Conservation (phyloP, 2,888 invertebrate species). For the Macrophya annulata region DNA sequence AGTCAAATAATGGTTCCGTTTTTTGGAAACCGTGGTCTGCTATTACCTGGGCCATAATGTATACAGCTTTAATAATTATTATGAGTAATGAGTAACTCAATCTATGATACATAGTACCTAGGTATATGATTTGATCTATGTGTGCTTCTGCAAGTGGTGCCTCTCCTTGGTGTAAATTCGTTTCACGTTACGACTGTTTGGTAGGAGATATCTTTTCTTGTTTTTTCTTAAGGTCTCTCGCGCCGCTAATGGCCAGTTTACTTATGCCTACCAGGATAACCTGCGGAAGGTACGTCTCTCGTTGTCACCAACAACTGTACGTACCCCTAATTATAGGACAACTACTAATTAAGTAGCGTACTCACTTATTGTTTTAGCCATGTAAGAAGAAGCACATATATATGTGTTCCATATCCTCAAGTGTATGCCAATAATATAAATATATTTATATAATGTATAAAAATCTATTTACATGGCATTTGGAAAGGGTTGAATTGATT, state of each 20-base stretch:
- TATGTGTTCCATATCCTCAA: neutral
- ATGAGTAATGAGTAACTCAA: conserved; percentile 9
- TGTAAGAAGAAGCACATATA: conserved; percentile 30
- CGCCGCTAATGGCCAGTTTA: conserved; percentile 84
- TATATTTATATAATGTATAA: neutral
- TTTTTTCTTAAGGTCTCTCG: conserved; percentile 86
- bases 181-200: conserved; percentile 68
- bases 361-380: conserved; percentile 23
- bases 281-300: conserved; percentile 79
- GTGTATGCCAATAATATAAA: neutral
- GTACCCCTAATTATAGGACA: conserved; percentile 53
- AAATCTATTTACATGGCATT: neutral
- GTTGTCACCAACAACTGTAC: conserved; percentile 65
- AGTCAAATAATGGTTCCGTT: neutral
- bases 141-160: conserved; percentile 73
- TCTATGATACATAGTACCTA: conserved; percentile 20
- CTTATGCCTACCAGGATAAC: conserved; percentile 87
- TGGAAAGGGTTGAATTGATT: conserved; percentile 1
- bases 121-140: conserved; percentile 62
- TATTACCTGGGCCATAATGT: conserved; percentile 19
- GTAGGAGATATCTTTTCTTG: conserved; percentile 77
- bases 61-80: neutral
- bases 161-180: conserved; percentile 71
- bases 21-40: neutral
- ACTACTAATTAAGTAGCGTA: conserved; percentile 52